Evolutionary conservation across 2,888 invertebrate genomes (phyloP), one percentile per base, ranked within the genome.

Genomic region (Girardia tigrina): DNA sequence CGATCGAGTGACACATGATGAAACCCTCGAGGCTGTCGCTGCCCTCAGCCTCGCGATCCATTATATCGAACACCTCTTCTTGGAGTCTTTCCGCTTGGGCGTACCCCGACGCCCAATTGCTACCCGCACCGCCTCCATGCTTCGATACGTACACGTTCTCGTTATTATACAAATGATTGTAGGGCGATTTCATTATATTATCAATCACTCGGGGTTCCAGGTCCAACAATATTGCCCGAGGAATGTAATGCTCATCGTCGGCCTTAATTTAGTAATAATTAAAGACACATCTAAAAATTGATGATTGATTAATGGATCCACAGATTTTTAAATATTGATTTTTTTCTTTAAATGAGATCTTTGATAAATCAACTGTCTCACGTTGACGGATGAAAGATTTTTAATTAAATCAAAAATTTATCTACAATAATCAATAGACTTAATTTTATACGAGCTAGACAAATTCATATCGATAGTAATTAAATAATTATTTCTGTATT

Each of bases 21-120:
- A n/a, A n/a, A n/a, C n/a, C 36, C 16, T 98, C 97, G 74, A 99
- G 87, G 82, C 94, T 94, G 83, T 99, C 97, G 84, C 94, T 94
- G 72, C 94, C 94, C 85, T 98, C 98, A 1, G 95, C 97, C 85
- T 98, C 97, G 80, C 95, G 88, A 84, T 97, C 95, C 77, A 98
- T 91, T 76, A 98, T 97, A 85, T 98, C 95, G 86, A 97, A 94
- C 56, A 97, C 90, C 16, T 36, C 36, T 29, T 75, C 73, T 29
- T 75, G 36, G n/a, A 77, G 20, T 20, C 74, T 77, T 71, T 77
- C 78, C 79, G 86, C 86, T 81, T 86, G 86, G 70, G 84, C 80
- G 83, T 90, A 95, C 0, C 98, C 98, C 20, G 91, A 91, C 0
- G 97, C 97, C 98, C 98, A 98, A 84, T 97, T 97, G 83, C 98